These are phyloP conservation scores for Malurus elegans DNA, from an alignment of 2,113 vertebrate genomes.

Conservation along the genomic window DNA sequence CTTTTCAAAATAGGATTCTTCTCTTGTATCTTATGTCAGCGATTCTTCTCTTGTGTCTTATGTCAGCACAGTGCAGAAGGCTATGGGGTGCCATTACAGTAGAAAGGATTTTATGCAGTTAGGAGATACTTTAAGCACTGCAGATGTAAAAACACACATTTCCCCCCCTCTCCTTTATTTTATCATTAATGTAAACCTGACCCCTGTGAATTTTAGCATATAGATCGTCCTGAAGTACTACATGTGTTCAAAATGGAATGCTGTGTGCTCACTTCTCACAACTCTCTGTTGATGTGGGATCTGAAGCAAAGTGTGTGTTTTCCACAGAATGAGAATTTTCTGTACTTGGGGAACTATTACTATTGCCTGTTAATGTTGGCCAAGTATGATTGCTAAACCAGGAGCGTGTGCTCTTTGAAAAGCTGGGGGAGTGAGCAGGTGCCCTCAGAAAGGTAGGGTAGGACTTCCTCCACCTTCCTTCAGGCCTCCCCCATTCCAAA, in stretches of 20 bases:
- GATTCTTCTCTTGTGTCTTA: neutral
- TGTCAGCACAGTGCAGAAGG: neutral
- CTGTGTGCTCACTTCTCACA: neutral
- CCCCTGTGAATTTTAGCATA: neutral
- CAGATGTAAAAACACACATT: neutral
- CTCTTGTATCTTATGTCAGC: neutral
- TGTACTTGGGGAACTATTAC: rapidly evolving
- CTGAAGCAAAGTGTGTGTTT: neutral
- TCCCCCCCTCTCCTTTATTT: neutral
- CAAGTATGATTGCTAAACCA: neutral
- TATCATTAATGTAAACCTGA: neutral
- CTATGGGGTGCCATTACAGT: neutral
- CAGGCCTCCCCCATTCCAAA: neutral
- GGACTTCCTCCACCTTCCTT: neutral
- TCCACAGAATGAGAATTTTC: neutral
- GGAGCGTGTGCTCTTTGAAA: neutral
- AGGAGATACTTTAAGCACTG: rapidly evolving
- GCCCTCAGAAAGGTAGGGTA: neutral
- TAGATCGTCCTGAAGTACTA: neutral
- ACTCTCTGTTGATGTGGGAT: neutral
- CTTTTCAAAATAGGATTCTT: neutral
- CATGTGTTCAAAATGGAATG: neutral
- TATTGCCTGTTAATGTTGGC: neutral
- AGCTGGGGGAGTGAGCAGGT: neutral
- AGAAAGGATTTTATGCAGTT: neutral